Conservation (phyloP, 2,888 invertebrate genomes). For the Drosophila koepferae region DNA sequence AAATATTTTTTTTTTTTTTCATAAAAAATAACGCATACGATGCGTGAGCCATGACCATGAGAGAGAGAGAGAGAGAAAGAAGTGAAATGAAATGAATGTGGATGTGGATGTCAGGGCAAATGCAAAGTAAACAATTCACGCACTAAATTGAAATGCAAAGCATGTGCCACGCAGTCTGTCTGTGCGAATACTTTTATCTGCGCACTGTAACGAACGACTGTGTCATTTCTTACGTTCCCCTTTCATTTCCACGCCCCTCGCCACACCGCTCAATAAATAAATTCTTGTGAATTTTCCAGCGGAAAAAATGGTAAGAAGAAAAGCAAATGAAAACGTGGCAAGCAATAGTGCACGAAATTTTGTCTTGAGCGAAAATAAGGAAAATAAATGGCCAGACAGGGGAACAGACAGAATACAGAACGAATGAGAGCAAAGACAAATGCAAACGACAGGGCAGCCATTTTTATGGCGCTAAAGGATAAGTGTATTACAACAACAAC, state of each 20-base stretch:
- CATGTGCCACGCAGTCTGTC: slow-evolving; percentile 46
- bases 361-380: slow-evolving; percentile 36
- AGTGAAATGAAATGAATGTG: background rate
- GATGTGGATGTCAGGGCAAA: slow-evolving; percentile 28
- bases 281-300: slow-evolving; percentile 56
- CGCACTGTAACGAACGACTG: slow-evolving; percentile 22
- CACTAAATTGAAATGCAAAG: slow-evolving; percentile 73
- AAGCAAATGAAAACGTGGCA: slow-evolving; percentile 21
- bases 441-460: slow-evolving; percentile 62
- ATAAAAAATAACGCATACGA: slow-evolving; percentile 33
- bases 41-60: slow-evolving; percentile 11
- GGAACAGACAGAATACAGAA: slow-evolving; percentile 2
- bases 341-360: slow-evolving; percentile 41
- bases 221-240: background rate
- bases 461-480: slow-evolving; percentile 67
- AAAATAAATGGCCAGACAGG: slow-evolving; percentile 44
- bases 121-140: slow-evolving; percentile 48
- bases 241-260: background rate
- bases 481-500: slow-evolving; percentile 66
- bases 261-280: slow-evolving; percentile 53
- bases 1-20: slow-evolving; percentile 16
- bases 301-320: background rate
- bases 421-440: slow-evolving; percentile 48
- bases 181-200: slow-evolving; percentile 46
- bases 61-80: background rate